Conservation (phyloP, 2,888 invertebrate species). For the Urechis unicinctus region DNA sequence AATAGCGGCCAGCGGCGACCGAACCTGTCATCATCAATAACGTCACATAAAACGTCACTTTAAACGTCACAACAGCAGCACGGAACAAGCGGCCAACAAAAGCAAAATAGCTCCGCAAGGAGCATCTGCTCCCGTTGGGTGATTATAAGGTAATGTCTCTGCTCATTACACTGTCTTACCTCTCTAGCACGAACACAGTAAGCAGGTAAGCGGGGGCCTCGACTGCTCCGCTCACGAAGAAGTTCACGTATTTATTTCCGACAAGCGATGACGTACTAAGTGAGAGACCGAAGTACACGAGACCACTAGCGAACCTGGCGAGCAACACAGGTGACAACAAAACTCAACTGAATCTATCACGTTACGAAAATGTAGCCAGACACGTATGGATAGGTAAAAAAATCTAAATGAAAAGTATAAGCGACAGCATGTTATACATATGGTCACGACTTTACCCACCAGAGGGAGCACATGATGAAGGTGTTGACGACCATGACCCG, state of each 20-base stretch:
- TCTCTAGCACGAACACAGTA: slow-evolving; percentile 17
- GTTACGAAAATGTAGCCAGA: too few relatives aligned
- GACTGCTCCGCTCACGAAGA: slow-evolving; percentile 20
- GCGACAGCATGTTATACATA: too few relatives aligned
- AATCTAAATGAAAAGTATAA: too few relatives aligned
- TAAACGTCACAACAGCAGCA: too few relatives aligned
- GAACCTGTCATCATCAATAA: too few relatives aligned
- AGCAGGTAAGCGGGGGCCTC: slow-evolving; percentile 21
- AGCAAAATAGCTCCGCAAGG: slow-evolving; percentile 10
- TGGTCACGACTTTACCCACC: slow-evolving; percentile 11
- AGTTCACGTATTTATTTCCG: slow-evolving; percentile 24
- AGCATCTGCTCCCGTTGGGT: not conserved
- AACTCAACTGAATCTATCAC: not conserved
- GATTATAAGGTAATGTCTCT: not conserved
- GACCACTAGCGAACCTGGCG: slow-evolving; percentile 18
- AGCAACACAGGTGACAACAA: too few relatives aligned
- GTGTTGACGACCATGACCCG: slow-evolving; percentile 11
- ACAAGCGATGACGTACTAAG: slow-evolving; percentile 20
- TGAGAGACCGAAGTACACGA: slow-evolving; percentile 24
- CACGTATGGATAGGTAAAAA: not conserved
- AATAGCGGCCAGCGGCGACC: slow-evolving; percentile 21
- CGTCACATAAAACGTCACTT: too few relatives aligned
- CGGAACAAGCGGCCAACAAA: slow-evolving; percentile 21
- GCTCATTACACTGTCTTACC: slow-evolving; percentile 4
- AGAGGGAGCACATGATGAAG: slow-evolving; percentile 20